A percentile compares a stretch with the other conserved stretches of the same genome.
phyloP scores from a whole-genome alignment of 2,888 invertebrate genomes.

The Podabrus alpinus region DNA sequence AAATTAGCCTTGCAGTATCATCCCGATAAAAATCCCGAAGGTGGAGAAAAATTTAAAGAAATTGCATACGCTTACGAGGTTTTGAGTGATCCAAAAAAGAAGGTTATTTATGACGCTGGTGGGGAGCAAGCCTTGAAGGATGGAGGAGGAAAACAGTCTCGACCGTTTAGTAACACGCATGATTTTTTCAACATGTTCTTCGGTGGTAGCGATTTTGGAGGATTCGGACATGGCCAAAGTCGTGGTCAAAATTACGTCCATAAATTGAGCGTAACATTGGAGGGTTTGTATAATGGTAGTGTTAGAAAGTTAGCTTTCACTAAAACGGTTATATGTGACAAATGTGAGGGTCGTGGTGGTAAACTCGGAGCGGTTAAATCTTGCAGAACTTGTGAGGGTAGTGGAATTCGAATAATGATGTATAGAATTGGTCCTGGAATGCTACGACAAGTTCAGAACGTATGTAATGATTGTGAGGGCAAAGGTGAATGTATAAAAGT shows the following conservation, averaged over 20 bases:
- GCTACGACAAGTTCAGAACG: constrained; percentile 87
- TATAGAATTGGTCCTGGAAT: constrained; percentile 74
- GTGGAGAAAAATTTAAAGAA: constrained; percentile 92
- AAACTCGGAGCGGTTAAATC: constrained; percentile 88
- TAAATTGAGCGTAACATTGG: constrained; percentile 86
- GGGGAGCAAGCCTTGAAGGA: constrained; percentile 95
- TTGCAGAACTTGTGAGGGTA: constrained; percentile 83
- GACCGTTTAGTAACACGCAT: no score
- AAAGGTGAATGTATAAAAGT: constrained; percentile 77
- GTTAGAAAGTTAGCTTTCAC: constrained; percentile 89
- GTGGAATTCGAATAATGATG: constrained; percentile 76
- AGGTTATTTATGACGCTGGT: constrained; percentile 86
- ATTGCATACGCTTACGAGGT: constrained; percentile 98
- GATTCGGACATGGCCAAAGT: constrained; percentile 56
- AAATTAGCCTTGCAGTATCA: constrained; percentile 94
- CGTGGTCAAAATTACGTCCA: constrained; percentile 92
- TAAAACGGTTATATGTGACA: constrained; percentile 93
- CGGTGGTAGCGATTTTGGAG: constrained; percentile 60
- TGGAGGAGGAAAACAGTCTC: constrained; percentile 76
- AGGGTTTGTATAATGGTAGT: constrained; percentile 92
- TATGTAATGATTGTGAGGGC: constrained; percentile 85
- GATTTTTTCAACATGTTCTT: constrained; percentile 99
- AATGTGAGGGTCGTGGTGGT: constrained; percentile 94
- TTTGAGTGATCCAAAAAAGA: constrained; percentile 87
- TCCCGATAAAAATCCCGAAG: constrained; percentile 96